phyloP scores from a whole-genome alignment of 2,113 vertebrate genomes.

The Clarias macrocephalus region DNA sequence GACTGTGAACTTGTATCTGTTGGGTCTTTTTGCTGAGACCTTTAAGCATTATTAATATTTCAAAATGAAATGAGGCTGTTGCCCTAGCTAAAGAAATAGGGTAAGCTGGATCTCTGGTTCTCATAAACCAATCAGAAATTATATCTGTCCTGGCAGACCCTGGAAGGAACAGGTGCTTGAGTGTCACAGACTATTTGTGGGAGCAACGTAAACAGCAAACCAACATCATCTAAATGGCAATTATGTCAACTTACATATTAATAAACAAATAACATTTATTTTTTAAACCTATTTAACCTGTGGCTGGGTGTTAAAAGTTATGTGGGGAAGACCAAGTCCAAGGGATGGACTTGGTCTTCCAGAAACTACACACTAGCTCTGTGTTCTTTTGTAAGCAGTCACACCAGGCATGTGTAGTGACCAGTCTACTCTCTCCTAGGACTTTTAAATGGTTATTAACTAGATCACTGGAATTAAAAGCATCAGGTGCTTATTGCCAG shows the following conservation, averaged over 20 bases:
- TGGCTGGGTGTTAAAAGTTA: slow-evolving; percentile 11
- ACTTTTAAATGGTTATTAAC: slow-evolving; percentile 17
- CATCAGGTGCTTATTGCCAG: background rate
- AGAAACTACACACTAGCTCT: slow-evolving; percentile 1
- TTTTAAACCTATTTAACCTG: slow-evolving; percentile 43
- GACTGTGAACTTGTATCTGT: background rate
- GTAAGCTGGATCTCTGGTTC: slow-evolving; percentile 18
- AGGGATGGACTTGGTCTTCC: slow-evolving; percentile 9
- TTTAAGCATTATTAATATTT: background rate
- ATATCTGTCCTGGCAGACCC: slow-evolving; percentile 59
- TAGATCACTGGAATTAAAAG: slow-evolving; percentile 18
- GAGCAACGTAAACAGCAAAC: slow-evolving; percentile 46
- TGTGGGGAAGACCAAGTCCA: slow-evolving; percentile 8
- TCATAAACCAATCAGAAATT: slow-evolving; percentile 57
- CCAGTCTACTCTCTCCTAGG: background rate
- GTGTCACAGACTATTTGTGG: slow-evolving; percentile 59
- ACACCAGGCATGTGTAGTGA: background rate
- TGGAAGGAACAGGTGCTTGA: slow-evolving; percentile 59
- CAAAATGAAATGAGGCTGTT: background rate
- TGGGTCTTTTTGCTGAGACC: background rate
- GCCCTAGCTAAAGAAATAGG: background rate
- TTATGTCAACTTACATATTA: slow-evolving; percentile 57
- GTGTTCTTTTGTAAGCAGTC: slow-evolving; percentile 1
- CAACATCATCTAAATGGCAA: slow-evolving; percentile 44
- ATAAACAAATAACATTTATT: slow-evolving; percentile 64